These are phyloP conservation scores for Helleia helle DNA, from an alignment of 2,888 invertebrate species.

Conservation along the genomic window DNA sequence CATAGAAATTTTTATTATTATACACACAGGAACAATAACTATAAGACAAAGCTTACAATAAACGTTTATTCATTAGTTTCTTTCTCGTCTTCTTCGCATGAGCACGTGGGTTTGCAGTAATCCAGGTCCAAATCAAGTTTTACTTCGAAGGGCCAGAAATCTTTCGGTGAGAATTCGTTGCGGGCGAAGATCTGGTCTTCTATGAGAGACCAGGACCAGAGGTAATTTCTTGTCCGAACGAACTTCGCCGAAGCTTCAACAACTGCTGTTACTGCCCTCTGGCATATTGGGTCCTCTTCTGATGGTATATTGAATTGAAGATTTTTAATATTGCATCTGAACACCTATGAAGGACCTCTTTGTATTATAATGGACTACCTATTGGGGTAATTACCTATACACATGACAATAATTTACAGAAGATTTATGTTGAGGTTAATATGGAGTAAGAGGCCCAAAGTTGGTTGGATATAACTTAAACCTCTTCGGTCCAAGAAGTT, in stretches of 20 bases:
- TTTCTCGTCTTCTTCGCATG: neutral
- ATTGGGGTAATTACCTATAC: too few species aligned
- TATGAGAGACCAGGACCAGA: slow-evolving; percentile 41
- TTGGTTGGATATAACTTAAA: too few species aligned
- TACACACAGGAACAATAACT: too few species aligned
- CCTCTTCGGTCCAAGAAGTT: too few species aligned
- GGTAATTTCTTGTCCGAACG: slow-evolving; percentile 33
- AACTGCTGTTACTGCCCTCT: slow-evolving; percentile 42
- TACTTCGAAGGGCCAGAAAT: slow-evolving; percentile 33
- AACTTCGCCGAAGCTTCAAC: slow-evolving; percentile 35
- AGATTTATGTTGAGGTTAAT: too few species aligned
- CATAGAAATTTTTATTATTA: too few species aligned
- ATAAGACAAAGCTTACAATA: too few species aligned
- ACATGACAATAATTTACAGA: too few species aligned
- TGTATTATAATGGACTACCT: neutral
- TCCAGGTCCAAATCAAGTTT: slow-evolving; percentile 13
- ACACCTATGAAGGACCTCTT: slow-evolving; percentile 33
- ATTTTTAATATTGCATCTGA: slow-evolving; percentile 51
- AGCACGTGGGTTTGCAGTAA: neutral
- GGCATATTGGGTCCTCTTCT: slow-evolving; percentile 38
- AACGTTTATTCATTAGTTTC: neutral
- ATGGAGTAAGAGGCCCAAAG: too few species aligned
- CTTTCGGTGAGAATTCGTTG: slow-evolving; percentile 31
- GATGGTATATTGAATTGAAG: slow-evolving; percentile 40
- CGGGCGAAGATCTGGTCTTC: slow-evolving; percentile 37